phyloP scores from a whole-genome alignment of 2,888 invertebrate species.

The Cynaeus angustus region DNA sequence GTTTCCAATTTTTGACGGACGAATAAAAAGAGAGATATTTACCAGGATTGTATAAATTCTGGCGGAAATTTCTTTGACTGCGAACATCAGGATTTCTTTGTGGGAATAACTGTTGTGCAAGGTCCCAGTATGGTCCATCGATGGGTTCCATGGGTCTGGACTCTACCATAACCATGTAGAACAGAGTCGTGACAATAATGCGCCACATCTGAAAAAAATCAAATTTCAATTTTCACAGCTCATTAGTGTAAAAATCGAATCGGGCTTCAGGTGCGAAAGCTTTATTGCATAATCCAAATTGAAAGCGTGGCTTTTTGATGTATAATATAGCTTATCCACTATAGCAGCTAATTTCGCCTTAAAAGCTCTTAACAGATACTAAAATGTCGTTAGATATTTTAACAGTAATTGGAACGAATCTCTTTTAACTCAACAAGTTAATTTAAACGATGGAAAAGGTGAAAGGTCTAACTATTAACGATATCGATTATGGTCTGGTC shows the following conservation, averaged over 20 bases:
- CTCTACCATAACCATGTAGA: constrained; percentile 57
- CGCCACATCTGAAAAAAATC: constrained; percentile 64
- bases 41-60: constrained; percentile 55
- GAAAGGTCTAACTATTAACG: constrained; percentile 26
- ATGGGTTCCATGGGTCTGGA: constrained; percentile 57
- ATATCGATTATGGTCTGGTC: constrained; percentile 30
- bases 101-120: constrained; percentile 50
- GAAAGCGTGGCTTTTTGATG: constrained; percentile 49
- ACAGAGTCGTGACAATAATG: constrained; percentile 58
- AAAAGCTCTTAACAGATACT: constrained; percentile 39
- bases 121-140: constrained; percentile 60
- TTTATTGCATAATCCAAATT: constrained; percentile 47
- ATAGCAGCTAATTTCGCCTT: constrained; percentile 26
- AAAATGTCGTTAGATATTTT: constrained; percentile 28
- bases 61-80: constrained; percentile 56
- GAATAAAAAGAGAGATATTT: constrained; percentile 24
- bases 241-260: too few relatives aligned
- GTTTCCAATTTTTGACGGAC: constrained; percentile 2
- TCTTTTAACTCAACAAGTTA: constrained; percentile 17
- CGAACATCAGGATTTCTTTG: constrained; percentile 51
- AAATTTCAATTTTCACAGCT: too few relatives aligned
- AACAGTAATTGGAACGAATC: neutral
- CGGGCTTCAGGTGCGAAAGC: constrained; percentile 37
- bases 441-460: constrained; percentile 11
- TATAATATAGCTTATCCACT: constrained; percentile 29